phyloP scores from a whole-genome alignment of 2,888 invertebrate genomes.

The Hypomecis punctinalis region DNA sequence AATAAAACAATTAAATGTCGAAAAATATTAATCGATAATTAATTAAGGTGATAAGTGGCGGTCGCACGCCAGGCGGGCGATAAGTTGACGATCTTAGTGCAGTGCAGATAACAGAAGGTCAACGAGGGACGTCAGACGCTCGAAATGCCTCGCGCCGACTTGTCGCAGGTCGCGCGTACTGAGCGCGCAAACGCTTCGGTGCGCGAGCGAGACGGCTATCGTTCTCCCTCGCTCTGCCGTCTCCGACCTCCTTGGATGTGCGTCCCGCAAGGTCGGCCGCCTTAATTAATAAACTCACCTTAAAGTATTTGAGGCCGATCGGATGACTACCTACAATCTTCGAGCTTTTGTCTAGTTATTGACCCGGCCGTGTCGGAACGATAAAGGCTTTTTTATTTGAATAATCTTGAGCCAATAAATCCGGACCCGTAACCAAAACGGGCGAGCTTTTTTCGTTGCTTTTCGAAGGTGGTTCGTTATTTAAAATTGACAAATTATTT shows the following conservation, averaged over 20 bases:
- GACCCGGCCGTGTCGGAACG: conserved; percentile 69
- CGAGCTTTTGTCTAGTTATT: conserved; percentile 83
- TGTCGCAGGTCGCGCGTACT: conserved; percentile 63
- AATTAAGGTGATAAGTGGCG: conserved; percentile 31
- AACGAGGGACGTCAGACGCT: conserved; percentile 76
- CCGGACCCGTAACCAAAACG: conserved; percentile 20
- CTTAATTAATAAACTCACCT: conserved; percentile 85
- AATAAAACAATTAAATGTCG: conserved; percentile 5
- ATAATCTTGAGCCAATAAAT: conserved; percentile 47
- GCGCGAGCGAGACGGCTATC: conserved; percentile 53
- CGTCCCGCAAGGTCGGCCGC: conserved; percentile 83
- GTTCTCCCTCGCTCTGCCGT: conserved; percentile 70
- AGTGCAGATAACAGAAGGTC: conserved; percentile 82
- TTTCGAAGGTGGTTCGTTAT: conserved; percentile 8
- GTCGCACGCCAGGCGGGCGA: conserved; percentile 32
- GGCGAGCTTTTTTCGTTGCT: conserved; percentile 21
- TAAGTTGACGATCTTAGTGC: conserved; percentile 52
- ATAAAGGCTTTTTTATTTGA: conserved; percentile 66
- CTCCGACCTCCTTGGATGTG: conserved; percentile 84
- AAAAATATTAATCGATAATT: conserved; percentile 5
- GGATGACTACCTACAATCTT: conserved; percentile 81
- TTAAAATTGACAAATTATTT: conserved; percentile 35
- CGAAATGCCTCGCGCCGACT: conserved; percentile 68
- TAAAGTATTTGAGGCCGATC: conserved; percentile 84
- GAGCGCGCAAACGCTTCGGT: conserved; percentile 38